Conservation (phyloP, 1,140 invertebrate species). For the Drosophila willistoni region DNA sequence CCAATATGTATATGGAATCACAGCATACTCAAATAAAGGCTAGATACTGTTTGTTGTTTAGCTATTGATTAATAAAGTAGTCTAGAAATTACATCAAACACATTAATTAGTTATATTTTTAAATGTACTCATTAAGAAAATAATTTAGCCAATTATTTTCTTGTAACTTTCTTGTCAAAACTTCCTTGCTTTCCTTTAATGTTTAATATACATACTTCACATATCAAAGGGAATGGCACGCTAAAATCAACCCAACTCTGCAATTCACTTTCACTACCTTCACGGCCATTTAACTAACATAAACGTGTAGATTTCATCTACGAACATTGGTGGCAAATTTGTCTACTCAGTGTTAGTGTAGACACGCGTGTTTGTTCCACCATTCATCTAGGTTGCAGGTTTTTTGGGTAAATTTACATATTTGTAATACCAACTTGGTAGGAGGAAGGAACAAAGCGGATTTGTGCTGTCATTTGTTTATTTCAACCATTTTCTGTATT, state of each 20-base stretch:
- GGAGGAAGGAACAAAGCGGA: neutral
- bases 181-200: no score
- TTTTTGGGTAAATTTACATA: constrained; percentile 11
- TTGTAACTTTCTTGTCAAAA: no score
- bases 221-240: neutral
- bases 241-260: neutral
- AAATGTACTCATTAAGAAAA: no score
- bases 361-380: neutral
- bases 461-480: constrained; percentile 15
- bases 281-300: neutral
- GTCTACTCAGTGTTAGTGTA: neutral
- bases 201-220: no score
- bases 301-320: neutral
- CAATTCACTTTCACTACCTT: neutral
- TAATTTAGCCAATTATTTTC: no score
- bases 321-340: neutral
- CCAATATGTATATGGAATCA: no score
- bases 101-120: no score
- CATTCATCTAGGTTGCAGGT: neutral
- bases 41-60: no score
- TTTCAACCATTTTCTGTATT: constrained; percentile 1
- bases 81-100: no score
- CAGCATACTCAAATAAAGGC: no score
- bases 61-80: no score
- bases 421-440: constrained; percentile 4